phyloP scores from a whole-genome alignment of 2,797 vertebrate species.

The Smutsia temminckii region DNA sequence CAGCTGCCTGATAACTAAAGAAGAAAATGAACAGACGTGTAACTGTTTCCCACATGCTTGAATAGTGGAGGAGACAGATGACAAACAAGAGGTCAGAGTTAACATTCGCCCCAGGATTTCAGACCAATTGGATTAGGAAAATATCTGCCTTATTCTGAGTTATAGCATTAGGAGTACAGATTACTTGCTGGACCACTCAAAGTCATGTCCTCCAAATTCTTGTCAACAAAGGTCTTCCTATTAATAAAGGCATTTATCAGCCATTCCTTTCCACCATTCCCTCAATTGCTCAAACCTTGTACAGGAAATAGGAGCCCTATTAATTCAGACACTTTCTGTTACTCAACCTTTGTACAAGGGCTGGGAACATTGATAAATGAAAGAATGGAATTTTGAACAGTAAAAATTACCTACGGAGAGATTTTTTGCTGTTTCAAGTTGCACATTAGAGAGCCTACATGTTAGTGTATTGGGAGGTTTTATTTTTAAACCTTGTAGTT shows the following conservation, averaged over 20 bases:
- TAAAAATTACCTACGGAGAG: neutral
- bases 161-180: neutral
- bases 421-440: neutral
- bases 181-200: neutral
- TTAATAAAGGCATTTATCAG: neutral
- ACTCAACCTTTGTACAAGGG: neutral
- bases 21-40: neutral
- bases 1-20: neutral
- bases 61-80: neutral
- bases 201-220: neutral
- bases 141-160: neutral
- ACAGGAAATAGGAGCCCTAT: neutral
- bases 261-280: neutral
- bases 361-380: neutral
- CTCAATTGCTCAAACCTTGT: neutral
- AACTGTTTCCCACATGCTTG: neutral
- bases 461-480: neutral
- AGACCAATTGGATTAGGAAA: neutral
- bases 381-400: neutral
- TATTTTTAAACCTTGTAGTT: neutral
- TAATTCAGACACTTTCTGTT: neutral
- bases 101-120: neutral
- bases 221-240: neutral
- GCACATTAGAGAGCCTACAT: neutral
- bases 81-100: neutral